Percentiles rank a stretch among this genome's conserved stretches.
Conservation (phyloP, 2,888 invertebrate genomes). For the Conomelus anceps region DNA sequence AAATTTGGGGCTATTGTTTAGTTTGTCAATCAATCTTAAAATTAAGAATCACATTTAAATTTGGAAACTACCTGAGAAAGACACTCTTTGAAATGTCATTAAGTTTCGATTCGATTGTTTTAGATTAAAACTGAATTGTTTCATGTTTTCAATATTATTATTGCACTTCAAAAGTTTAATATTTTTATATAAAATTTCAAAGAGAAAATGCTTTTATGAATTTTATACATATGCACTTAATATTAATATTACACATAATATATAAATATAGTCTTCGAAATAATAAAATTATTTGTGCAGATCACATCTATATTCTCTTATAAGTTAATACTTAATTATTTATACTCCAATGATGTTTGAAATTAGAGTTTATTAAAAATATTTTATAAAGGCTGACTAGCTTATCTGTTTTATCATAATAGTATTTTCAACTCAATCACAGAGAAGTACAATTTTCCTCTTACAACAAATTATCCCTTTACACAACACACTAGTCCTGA, state of each 20-base stretch:
- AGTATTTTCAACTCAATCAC: neutral
- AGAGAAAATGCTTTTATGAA: neutral
- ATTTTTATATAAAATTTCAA: neutral
- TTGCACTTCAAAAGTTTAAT: neutral
- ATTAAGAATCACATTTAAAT: neutral
- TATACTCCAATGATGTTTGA: neutral
- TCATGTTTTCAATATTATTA: neutral
- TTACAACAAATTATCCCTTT: no score
- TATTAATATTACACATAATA: neutral
- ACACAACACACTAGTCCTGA: no score
- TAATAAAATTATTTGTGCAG: neutral
- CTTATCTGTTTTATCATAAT: neutral
- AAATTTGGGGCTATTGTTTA: neutral
- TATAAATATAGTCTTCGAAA: neutral
- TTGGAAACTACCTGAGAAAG: neutral
- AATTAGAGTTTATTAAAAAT: neutral
- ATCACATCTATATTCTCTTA: neutral
- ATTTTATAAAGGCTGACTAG: neutral
- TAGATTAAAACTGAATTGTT: neutral
- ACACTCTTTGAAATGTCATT: neutral
- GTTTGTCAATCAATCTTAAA: neutral
- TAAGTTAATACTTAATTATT: neutral
- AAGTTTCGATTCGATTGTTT: neutral
- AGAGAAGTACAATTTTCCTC: neutral
- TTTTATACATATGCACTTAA: no score